phyloP scores from a whole-genome alignment of 2,113 vertebrate species.

The Poeciliopsis prolifica region DNA sequence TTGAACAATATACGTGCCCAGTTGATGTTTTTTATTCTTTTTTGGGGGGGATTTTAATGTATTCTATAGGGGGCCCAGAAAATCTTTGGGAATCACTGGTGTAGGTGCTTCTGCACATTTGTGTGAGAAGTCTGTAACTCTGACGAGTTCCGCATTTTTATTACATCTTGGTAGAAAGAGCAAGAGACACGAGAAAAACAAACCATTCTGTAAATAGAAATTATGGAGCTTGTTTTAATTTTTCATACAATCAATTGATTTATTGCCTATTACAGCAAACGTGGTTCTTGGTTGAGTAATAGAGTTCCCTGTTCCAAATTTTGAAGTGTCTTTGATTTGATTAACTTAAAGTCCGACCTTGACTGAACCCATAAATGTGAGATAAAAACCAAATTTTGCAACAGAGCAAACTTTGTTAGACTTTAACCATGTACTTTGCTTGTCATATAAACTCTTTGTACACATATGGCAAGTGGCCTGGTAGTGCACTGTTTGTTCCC shows the following conservation, averaged over 20 bases:
- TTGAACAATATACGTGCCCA: no score
- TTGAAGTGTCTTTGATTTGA: background rate
- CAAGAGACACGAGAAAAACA: no score
- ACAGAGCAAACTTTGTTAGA: background rate
- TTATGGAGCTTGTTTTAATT: no score
- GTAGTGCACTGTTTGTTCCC: no score
- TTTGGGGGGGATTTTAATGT: no score
- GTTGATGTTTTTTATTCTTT: no score
- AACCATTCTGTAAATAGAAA: no score
- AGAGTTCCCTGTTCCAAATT: background rate
- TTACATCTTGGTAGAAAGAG: no score
- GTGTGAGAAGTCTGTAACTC: background rate
- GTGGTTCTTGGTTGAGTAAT: background rate
- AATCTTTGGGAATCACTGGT: no score
- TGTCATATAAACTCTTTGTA: no score
- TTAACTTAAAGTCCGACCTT: background rate
- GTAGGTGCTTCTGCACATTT: background rate
- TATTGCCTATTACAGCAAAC: background rate
- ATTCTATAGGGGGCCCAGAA: no score
- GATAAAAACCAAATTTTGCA: background rate
- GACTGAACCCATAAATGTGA: constrained; percentile 40
- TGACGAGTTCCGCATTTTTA: background rate
- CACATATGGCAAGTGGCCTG: background rate
- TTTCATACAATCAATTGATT: no score
- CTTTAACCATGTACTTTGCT: background rate